phyloP scores from a whole-genome alignment of 2,113 vertebrate species.

The Ciconia boyciana region DNA sequence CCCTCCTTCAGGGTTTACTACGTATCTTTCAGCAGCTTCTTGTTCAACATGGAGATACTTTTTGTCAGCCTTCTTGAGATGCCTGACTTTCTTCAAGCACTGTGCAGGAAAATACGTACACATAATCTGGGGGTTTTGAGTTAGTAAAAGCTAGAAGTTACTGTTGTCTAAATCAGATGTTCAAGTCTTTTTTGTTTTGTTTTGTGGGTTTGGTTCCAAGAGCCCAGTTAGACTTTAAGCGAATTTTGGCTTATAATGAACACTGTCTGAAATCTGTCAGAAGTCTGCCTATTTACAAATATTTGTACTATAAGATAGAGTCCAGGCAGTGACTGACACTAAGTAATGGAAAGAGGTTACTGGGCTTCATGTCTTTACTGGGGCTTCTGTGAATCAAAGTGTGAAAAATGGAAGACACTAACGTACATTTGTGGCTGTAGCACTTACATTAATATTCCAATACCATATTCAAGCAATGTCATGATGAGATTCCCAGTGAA shows the following conservation, averaged over 20 bases:
- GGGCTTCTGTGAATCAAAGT: not conserved
- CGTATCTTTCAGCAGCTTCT: not conserved
- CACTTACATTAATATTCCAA: not conserved
- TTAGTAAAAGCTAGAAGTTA: not conserved
- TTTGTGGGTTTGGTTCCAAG: not conserved
- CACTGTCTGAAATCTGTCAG: not conserved
- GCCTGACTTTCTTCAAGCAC: not conserved
- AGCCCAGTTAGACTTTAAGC: not conserved
- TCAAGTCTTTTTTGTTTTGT: not conserved
- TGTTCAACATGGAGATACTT: not conserved
- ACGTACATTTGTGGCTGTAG: not conserved
- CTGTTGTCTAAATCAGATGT: not conserved
- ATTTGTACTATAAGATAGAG: not conserved
- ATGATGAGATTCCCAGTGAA: not conserved
- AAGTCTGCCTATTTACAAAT: not conserved
- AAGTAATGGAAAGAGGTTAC: not conserved
- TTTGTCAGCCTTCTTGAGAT: not conserved
- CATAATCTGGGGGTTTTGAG: not conserved
- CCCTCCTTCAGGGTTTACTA: not conserved
- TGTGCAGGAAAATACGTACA: not conserved
- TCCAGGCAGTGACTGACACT: not conserved
- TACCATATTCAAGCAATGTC: not conserved
- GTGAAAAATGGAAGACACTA: not conserved
- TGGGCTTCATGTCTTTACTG: not conserved
- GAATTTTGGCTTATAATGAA: not conserved